Evolutionary conservation across 2,888 invertebrate genomes (phyloP).

Genomic region (Stenoptilia bipunctidactyla): DNA sequence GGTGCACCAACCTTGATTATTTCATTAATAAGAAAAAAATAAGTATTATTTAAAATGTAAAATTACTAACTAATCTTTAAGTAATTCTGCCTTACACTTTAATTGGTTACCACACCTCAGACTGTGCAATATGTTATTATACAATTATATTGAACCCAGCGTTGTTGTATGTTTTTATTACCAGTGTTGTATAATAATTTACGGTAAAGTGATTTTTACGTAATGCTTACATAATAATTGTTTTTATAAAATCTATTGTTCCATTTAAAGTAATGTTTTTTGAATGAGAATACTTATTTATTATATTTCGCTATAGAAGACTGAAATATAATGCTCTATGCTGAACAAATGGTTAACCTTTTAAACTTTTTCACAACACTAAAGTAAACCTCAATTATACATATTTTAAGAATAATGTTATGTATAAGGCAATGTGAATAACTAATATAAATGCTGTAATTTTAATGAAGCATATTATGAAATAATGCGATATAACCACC

Average conservation of each 20-base stretch:
- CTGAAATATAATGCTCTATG: conserved; percentile 14
- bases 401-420: too few species aligned
- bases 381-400: neutral
- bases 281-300: neutral
- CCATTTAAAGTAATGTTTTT: too few species aligned
- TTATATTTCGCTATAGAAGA: conserved; percentile 10
- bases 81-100: neutral
- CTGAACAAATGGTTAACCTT: neutral
- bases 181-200: neutral
- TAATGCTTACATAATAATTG: neutral
- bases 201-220: conserved; percentile 8
- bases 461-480: too few species aligned
- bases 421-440: too few species aligned
- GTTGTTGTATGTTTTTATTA: conserved; percentile 12
- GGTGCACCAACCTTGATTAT: neutral
- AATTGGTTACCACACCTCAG: conserved; percentile 18
- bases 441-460: too few species aligned
- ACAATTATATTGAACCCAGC: conserved; percentile 15
- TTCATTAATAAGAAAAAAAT: neutral
- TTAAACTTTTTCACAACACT: neutral
- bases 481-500: too few species aligned
- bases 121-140: conserved; percentile 15
- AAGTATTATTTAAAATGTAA: neutral
- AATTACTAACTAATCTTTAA: neutral
- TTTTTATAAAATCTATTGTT: too few species aligned